Percentiles rank a stretch among this genome's conserved stretches.
Conservation (phyloP, 2,888 invertebrate species). For the Cloeon dipterum region DNA sequence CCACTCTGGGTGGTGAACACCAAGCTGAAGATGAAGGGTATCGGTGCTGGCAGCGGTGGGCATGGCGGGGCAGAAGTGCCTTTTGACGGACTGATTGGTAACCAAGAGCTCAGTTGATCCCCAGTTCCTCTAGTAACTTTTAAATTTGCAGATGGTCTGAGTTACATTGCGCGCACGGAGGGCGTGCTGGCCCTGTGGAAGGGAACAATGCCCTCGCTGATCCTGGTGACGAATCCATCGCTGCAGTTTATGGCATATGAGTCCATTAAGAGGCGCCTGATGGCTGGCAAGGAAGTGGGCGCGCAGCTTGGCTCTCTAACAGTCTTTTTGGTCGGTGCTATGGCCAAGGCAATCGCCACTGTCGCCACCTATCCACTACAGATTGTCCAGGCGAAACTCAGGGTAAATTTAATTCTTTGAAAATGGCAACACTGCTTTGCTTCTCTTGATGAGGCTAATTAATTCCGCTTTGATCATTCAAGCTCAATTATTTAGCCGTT, state of each 20-base stretch:
- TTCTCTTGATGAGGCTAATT: too few species aligned
- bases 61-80: background rate
- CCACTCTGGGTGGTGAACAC: slow-evolving; percentile 88
- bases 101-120: background rate
- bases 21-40: slow-evolving; percentile 56
- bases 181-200: slow-evolving; percentile 60
- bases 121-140: background rate
- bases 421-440: too few species aligned
- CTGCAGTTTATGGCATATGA: slow-evolving; percentile 87
- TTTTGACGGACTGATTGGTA: slow-evolving; percentile 6
- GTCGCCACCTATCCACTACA: slow-evolving; percentile 78
- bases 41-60: slow-evolving; percentile 9
- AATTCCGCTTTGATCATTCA: too few species aligned
- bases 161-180: slow-evolving; percentile 45
- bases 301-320: slow-evolving; percentile 26
- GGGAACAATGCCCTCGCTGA: slow-evolving; percentile 60
- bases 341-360: slow-evolving; percentile 68
- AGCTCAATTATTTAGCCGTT: too few species aligned
- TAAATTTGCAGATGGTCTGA: slow-evolving; percentile 31
- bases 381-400: slow-evolving; percentile 55
- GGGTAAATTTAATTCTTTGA: slow-evolving; percentile 17
- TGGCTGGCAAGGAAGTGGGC: slow-evolving; percentile 19
- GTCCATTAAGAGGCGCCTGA: slow-evolving; percentile 47
- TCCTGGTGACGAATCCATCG: slow-evolving; percentile 72
- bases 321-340: slow-evolving; percentile 53